Evolutionary conservation across 2,888 invertebrate genomes (phyloP).

Genomic region (Tetanocera ferruginea): DNA sequence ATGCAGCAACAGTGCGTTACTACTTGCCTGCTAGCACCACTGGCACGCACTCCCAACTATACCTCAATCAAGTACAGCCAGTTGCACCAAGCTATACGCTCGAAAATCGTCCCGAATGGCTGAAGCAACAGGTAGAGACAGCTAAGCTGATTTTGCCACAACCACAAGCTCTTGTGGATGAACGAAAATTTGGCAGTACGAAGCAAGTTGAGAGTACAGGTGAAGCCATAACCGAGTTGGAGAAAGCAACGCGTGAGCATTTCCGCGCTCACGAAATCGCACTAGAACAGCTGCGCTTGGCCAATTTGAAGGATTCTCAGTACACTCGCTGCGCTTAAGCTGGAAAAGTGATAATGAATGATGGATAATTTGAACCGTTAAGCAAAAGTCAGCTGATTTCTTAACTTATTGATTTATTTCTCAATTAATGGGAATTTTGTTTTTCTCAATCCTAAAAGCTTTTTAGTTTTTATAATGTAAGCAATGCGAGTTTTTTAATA

Average conservation of each 20-base stretch:
- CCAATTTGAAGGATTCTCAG: conserved; percentile 54
- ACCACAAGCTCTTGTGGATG: not conserved
- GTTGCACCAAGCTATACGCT: conserved; percentile 52
- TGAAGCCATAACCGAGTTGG: conserved; percentile 52
- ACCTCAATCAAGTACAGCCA: conserved; percentile 51
- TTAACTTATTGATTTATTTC: not conserved
- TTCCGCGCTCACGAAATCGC: conserved; percentile 66
- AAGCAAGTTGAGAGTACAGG: conserved; percentile 25
- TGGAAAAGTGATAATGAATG: not conserved
- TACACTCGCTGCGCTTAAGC: conserved; percentile 47
- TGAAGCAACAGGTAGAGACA: not conserved
- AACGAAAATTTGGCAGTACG: not conserved
- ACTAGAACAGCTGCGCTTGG: conserved; percentile 61
- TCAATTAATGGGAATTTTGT: not conserved
- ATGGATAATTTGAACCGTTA: not conserved
- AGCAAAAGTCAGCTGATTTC: conserved; percentile 18
- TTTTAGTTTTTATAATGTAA: not conserved
- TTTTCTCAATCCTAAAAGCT: not conserved
- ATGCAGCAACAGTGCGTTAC: not conserved
- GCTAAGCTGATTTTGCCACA: not conserved
- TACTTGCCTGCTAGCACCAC: conserved; percentile 14
- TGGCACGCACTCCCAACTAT: not conserved
- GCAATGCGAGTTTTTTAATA: too few relatives aligned
- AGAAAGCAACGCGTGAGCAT: conserved; percentile 62
- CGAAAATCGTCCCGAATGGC: conserved; percentile 16